Evolutionary conservation across 2,888 invertebrate genomes (phyloP), one percentile per base, ranked within the genome.

Genomic region (Neria commutata): DNA sequence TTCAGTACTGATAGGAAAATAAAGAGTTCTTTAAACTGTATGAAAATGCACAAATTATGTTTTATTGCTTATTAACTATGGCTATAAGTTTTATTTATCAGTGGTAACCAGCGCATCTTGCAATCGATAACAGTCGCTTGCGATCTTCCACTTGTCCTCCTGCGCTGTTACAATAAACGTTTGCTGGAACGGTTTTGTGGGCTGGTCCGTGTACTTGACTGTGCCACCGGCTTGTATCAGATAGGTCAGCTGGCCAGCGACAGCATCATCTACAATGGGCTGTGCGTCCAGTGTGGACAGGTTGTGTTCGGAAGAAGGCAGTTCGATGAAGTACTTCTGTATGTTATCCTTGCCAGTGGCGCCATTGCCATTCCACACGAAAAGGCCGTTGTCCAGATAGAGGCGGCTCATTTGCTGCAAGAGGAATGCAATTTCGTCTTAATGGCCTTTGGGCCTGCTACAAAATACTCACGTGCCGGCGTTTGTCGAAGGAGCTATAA

Each of bases 301-400:
- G 2, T 83, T 84, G 77, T 95, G 95, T 67, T 89, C 89, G 19
- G 94, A 90, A 0, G 89, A 81, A 2, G 97, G 96, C 57, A 97
- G 83, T 66, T 91, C 91, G 76, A 91, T 87, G 64, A 92, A 87
- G 75, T 94, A 96, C 73, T 92, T 92, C 73, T 92, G 89, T 57
- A 98, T 94, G 62, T 87, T 87, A 33, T 91, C 91, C 72, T 87
- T 89, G 5, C 94, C 94, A 54, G 85, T 87, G 0, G 91, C 85
- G 5, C 91, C 90, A 81, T 94, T 94, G 25, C 97, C 97, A 84
- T 97, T 96, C 96, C 95, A 98, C 46, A 93, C 89, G 53, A 95
- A 83, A n/a, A 90, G 84, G 5, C 91, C 94, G 23, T 88, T 87
- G 47, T 94, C 93, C 69, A 94, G 83, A 76, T 96, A 97, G 45